Conservation (phyloP, 1,140 invertebrate genomes). For the Calycopis cecrops region DNA sequence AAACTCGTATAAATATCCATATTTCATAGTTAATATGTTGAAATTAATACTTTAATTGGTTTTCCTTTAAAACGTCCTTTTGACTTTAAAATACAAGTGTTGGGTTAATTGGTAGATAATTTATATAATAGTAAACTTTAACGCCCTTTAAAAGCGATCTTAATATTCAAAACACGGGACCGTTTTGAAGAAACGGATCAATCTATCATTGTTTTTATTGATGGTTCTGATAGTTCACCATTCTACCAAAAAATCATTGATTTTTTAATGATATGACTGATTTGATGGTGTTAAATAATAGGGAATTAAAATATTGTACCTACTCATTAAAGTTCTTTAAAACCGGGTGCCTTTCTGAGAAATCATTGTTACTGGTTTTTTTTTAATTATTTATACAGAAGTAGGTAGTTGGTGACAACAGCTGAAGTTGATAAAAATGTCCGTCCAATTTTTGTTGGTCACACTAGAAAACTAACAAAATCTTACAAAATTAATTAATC, state of each 20-base stretch:
- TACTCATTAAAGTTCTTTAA: no score
- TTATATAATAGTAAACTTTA: slow-evolving; percentile 54
- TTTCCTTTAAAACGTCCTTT: slow-evolving; percentile 12
- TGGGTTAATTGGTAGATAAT: slow-evolving; percentile 57
- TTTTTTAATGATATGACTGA: slow-evolving; percentile 5
- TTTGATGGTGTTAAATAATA: no score
- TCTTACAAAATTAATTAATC: no score
- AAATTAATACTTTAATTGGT: slow-evolving; percentile 4
- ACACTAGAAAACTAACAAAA: no score
- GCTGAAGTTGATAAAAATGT: no score
- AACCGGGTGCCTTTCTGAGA: no score
- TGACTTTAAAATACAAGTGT: slow-evolving; percentile 31
- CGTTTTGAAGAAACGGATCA: slow-evolving; percentile 42
- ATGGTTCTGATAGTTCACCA: neutral
- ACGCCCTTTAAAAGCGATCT: slow-evolving; percentile 57
- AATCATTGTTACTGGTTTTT: no score
- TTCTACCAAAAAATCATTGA: neutral
- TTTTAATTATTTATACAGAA: no score
- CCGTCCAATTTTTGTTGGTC: no score
- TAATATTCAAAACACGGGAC: slow-evolving; percentile 54
- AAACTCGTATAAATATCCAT: no score
- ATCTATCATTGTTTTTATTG: slow-evolving; percentile 62
- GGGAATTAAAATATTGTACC: no score
- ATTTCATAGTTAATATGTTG: neutral
- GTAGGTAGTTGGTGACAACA: no score